A percentile compares a stretch with the other conserved stretches of the same genome.
Evolutionary conservation across 1,140 invertebrate genomes (phyloP).

Genomic region (Drosophila ogumai): DNA sequence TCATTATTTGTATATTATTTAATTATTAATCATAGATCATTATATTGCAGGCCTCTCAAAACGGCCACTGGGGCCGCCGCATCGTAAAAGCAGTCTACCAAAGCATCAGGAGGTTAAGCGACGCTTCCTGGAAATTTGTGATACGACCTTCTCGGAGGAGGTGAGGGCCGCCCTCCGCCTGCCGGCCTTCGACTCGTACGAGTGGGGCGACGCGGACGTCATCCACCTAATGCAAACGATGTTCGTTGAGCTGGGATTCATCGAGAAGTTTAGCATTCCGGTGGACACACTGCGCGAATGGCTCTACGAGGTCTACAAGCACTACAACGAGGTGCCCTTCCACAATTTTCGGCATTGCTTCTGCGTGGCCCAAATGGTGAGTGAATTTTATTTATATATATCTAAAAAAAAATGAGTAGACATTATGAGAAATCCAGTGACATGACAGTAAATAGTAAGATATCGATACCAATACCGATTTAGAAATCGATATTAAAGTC

Average conservation of each 20-base stretch:
- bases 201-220: constrained; percentile 93
- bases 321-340: constrained; percentile 96
- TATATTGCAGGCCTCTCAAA: constrained; percentile 76
- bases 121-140: constrained; percentile 84
- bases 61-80: constrained; percentile 80
- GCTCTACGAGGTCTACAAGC: constrained; percentile 93
- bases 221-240: constrained; percentile 93
- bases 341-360: constrained; percentile 96
- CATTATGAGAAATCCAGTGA: too few relatives aligned
- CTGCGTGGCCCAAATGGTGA: constrained; percentile 96
- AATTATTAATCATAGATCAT: background rate
- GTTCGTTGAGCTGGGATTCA: constrained; percentile 92
- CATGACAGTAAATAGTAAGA: too few relatives aligned
- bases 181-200: constrained; percentile 92
- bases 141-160: constrained; percentile 84
- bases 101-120: constrained; percentile 85
- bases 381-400: constrained; percentile 38
- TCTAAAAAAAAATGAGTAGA: too few relatives aligned
- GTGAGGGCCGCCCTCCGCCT: constrained; percentile 87
- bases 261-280: constrained; percentile 92
- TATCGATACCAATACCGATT: too few relatives aligned
- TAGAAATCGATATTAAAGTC: too few relatives aligned
- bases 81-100: constrained; percentile 85
- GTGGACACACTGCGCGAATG: constrained; percentile 90
- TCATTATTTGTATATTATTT: background rate